Base-by-base conservation (phyloP, 2,888 invertebrate genomes). In the Temnothorax unifasciatus region DNA sequence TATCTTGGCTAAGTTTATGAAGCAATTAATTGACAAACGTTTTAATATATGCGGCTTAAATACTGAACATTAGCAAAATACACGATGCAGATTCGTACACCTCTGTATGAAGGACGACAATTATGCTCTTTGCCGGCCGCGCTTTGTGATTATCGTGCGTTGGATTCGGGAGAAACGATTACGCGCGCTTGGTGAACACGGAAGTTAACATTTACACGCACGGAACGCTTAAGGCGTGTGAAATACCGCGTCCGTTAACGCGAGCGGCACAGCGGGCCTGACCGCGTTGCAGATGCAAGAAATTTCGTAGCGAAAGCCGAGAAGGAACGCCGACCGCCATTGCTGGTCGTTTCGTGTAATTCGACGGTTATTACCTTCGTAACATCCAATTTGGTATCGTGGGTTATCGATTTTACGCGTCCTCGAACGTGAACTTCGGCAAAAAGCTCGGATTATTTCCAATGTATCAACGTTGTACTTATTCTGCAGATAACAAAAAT, bases 281-380 rank as follows among this genome's bases (percentile, higher is more conserved):
- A 54, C 25, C n/a, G 76, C 18, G 41, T 54, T 77, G 69, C 76
- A 54, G 68, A 68, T 68, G 68, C 76, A 54, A 77, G 54, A 44
- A 79, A 79, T 71, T 59, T 82, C 76, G 76, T 66, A 66, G 54
- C 74, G 44, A 75, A 44, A 38, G 6, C 21, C 34, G 29, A 34
- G 44, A 47, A 47, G 38, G 21, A 57, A 63, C 44, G 61, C 44
- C 47, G 41, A 54, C 21, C 79, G 79, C n/a, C 25, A 66, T 68
- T 34, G 61, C 59, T 34, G 59, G n/a, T 77, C 69, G 69, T 83
- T 69, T 61, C 79, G 54, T 52, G 69, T 79, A 79, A 83, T 69
- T 83, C 83, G 79, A 83, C 52, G 61, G 77, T 79, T 63, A 83
- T 83, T 83, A 83, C 50, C 41, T n/a, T 52, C 79, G 47, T 73